Conservation (phyloP, 2,888 invertebrate species). For the Pomacea canaliculata region DNA sequence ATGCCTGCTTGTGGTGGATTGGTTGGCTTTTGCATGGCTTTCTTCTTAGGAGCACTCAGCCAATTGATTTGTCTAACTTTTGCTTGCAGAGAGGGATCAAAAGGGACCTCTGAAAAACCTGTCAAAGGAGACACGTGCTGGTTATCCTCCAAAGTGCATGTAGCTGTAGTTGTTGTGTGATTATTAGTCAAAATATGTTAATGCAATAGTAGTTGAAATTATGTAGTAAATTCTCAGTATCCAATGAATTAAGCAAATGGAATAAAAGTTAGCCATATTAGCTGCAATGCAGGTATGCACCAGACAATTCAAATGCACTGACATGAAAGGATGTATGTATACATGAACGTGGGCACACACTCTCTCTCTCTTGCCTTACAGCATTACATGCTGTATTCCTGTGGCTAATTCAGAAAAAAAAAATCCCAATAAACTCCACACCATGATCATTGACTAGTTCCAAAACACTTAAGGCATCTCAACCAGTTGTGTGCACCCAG, state of each 20-base stretch:
- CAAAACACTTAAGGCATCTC: too few species aligned
- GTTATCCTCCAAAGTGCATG: too few species aligned
- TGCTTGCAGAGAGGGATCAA: constrained; percentile 20
- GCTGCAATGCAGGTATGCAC: neutral
- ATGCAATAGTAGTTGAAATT: too few species aligned
- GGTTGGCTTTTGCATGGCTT: neutral
- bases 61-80: constrained; percentile 19
- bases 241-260: neutral
- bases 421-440: too few species aligned
- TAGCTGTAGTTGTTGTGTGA: too few species aligned
- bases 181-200: too few species aligned
- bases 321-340: neutral
- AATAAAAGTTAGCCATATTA: neutral
- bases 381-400: too few species aligned
- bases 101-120: constrained; percentile 26
- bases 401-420: too few species aligned
- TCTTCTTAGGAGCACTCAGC: constrained; percentile 8
- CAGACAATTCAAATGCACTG: too few species aligned
- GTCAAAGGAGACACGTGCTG: neutral
- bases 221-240: neutral
- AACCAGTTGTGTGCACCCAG: too few species aligned
- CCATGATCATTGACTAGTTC: too few species aligned
- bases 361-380: too few species aligned
- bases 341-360: neutral
- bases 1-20: neutral